Evolutionary conservation across 2,888 invertebrate genomes (phyloP), one percentile per base, ranked within the genome.

Genomic region (Ctena decussata): DNA sequence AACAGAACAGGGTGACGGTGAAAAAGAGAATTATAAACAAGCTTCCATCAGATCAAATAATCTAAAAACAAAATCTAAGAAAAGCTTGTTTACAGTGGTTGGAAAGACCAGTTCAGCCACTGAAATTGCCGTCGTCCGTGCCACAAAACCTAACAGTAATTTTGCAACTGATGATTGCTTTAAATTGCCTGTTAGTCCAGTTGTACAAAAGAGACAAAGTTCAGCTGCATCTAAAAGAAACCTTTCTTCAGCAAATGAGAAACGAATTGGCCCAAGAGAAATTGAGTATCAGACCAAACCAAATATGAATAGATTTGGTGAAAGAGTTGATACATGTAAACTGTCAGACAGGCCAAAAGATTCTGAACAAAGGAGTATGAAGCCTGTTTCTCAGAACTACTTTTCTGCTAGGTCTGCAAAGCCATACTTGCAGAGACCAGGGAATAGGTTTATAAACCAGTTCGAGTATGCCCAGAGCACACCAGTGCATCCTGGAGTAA

Each of bases 381-480:
- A 35, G 2, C 18, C 35, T 35, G 18, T 65, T 65, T 35, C 65
- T 65, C 32, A 65, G 35, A 2, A 21, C 0, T 8, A 32, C 1
- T 0, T 21, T 1, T 6, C 32, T 6, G 32, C 11, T 6, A 35
- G 15, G 21, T 18, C 2, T 35, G 12, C 65, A 32, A 15, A 18
- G 35, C 35, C 12, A 30, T 6, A 5, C 32, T 32, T 65, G 15
- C 5, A 65, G n/a, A 65, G 65, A 21, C 21, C 35, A 21, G 65
- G 35, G 8, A 65, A 30, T 21, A 65, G 21, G 18, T 21, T 21
- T 32, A 35, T 65, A 12, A 71, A 74, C 11, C 70, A 18, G 27
- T 44, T 44, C 24, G 46, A 78, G 15, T 81, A 81, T 70, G 53
- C 71, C 39, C 85, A 85, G 32, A 85, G 85, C 65, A 85, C 85